Evolutionary conservation across 2,888 invertebrate genomes (phyloP), one percentile per base, ranked within the genome.

Genomic region (Ommatoiulus sabulosus): DNA sequence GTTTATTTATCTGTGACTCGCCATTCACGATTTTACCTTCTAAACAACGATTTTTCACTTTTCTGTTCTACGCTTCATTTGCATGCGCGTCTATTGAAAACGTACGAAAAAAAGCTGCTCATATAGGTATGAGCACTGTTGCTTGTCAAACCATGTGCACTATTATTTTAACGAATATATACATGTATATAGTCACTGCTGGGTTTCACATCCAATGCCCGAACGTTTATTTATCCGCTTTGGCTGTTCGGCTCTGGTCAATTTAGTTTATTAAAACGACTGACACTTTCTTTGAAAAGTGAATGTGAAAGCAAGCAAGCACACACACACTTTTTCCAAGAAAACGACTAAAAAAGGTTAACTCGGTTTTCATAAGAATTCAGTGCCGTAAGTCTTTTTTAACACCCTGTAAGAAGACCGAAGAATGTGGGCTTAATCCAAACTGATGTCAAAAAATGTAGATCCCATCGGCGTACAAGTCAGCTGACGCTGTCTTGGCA

Each of bases 391-490:
- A 63, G 63, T 63, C 20, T 17, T 63, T 63, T 63, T 63, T 63
- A 63, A 63, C 63, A 63, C 63, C 63, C 63, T 63, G 63, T 63
- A 63, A 63, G 63, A 63, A 63, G n/a, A n/a, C 4, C 63, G n/a
- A 63, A 63, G 63, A 63, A 63, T 63, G 63, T n/a, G 63, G 63
- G 63, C 63, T 63, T 63, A 63, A 63, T 63, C 63, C 63, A 63
- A 63, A 63, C 63, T 63, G 63, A 63, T 63, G 63, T 63, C 63
- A 63, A 63, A 63, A 63, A 63, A 63, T 63, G 63, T 63, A 63
- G 63, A 63, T 63, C 63, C 63, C 63, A 63, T 63, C 63, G 63
- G 63, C 63, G 63, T 63, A 63, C 63, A 63, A n/a, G 63, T 63
- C 63, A 63, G 63, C 63, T 63, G 63, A 63, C 17, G 17, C 17